Evolutionary conservation across 2,888 invertebrate genomes (phyloP), one percentile per base, ranked within the genome.

Genomic region (Drosophila silvestris): DNA sequence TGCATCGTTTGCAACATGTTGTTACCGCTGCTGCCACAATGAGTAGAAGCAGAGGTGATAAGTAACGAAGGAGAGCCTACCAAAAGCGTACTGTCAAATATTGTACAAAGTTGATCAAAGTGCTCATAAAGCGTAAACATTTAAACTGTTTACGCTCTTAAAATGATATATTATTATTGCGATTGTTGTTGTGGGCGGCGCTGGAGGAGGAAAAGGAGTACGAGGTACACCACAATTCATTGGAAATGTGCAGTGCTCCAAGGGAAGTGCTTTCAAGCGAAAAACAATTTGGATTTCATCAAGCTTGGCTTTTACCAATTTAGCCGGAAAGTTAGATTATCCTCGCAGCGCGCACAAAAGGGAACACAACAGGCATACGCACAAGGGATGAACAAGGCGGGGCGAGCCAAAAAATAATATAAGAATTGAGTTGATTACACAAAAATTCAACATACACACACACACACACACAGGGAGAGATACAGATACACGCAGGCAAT

Each of bases 321-420:
- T 87, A 82, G 90, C 77, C 82, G 89, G 89, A 90, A 90, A 86
- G 83, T 89, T 89, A 71, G 84, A 86, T 86, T 86, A 89, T 87
- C 87, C 87, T 80, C 75, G 62, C 53, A 37, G 61, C 61, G 58
- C 58, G 12, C 57, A 74, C 70, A 76, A 83, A 85, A 47, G 16
- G n/a, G 72, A 72, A 69, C 60, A 53, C 50, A 37, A 63, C 22
- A 62, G 52, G 58, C 52, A 56, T 52, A 53, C 68, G 50, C 61
- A 70, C 65, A 69, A 56, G 41, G 37, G 41, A 60, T 47, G 57
- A 71, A 53, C 54, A 65, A 58, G 30, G 63, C 60, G 28, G 7
- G 52, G n/a, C n/a, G 16, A 19, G 51, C 28, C 28, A 58, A 41
- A 30, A 58, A 26, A 57, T 5, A 60, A 58, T 60, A 35, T 68